These are phyloP conservation scores for Monopis laevigella DNA, from an alignment of 2,888 invertebrate genomes.

Conservation along the genomic window DNA sequence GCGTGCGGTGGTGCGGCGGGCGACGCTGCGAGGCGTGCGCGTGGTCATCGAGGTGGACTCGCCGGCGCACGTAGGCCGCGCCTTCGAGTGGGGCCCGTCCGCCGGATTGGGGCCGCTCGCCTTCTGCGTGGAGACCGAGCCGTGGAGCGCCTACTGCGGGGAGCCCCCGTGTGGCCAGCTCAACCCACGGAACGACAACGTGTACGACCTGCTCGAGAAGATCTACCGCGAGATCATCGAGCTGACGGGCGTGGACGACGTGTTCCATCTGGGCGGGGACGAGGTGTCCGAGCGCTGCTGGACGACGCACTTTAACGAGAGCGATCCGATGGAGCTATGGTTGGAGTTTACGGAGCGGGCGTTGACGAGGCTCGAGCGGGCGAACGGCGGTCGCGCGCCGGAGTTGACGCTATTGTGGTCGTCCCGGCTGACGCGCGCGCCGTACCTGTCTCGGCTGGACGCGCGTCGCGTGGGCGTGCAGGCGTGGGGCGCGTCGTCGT, in stretches of 20 bases:
- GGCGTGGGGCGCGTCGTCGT: slow-evolving; percentile 83
- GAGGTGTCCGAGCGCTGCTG: slow-evolving; percentile 86
- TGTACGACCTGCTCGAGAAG: slow-evolving; percentile 76
- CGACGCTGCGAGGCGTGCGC: slow-evolving; percentile 83
- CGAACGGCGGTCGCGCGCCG: slow-evolving; percentile 67
- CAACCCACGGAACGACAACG: slow-evolving; percentile 82
- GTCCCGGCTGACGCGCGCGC: slow-evolving; percentile 77
- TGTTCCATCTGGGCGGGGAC: slow-evolving; percentile 86
- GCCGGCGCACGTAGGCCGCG: slow-evolving; percentile 89
- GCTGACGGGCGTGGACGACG: slow-evolving; percentile 78
- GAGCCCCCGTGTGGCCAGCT: slow-evolving; percentile 90
- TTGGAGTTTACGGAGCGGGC: slow-evolving; percentile 78
- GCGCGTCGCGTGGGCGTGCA: slow-evolving; percentile 72
- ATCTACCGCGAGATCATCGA: slow-evolving; percentile 80
- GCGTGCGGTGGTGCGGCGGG: slow-evolving; percentile 77
- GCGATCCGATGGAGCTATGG: slow-evolving; percentile 82
- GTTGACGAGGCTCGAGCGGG: slow-evolving; percentile 67
- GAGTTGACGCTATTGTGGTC: slow-evolving; percentile 77
- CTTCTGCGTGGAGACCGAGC: slow-evolving; percentile 82
- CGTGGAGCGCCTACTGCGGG: slow-evolving; percentile 83
- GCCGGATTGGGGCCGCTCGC: slow-evolving; percentile 81
- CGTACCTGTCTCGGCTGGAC: slow-evolving; percentile 70
- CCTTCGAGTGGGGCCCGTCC: slow-evolving; percentile 84
- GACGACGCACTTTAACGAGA: slow-evolving; percentile 78
- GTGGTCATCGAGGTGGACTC: slow-evolving; percentile 91